These are phyloP conservation scores for Pecten maximus DNA, from an alignment of 2,888 invertebrate species.

Conservation along the genomic window DNA sequence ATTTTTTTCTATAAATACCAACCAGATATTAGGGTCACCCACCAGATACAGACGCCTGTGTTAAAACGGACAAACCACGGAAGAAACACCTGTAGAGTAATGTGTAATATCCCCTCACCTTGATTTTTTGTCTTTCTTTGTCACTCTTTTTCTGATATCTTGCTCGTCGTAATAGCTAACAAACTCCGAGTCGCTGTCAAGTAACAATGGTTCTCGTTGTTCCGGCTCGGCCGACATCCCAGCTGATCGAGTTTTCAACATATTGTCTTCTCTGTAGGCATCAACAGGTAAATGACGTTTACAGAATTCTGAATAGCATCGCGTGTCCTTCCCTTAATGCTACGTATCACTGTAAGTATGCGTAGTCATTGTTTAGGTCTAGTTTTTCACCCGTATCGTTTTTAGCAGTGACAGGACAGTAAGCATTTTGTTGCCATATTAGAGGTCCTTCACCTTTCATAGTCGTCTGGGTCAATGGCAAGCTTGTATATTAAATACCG, in stretches of 20 bases:
- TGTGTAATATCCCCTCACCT: constrained; percentile 19
- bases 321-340: neutral
- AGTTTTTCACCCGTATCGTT: neutral
- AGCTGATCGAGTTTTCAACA: neutral
- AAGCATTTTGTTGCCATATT: neutral
- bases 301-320: neutral
- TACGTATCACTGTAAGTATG: neutral
- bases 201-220: constrained; percentile 35
- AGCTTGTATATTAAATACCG: neutral
- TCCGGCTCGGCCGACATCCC: neutral
- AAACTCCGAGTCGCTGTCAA: constrained; percentile 18
- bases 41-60: too few species aligned
- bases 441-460: neutral
- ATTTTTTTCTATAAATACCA: too few species aligned
- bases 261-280: neutral
- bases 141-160: constrained; percentile 38
- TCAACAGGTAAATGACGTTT: neutral
- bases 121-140: constrained; percentile 40
- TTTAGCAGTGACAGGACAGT: neutral
- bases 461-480: neutral
- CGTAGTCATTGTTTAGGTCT: neutral
- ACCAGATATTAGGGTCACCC: too few species aligned
- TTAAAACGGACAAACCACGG: too few species aligned
- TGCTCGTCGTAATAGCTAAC: constrained; percentile 42
- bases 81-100: too few species aligned